Evolutionary conservation across 2,797 vertebrate genomes (phyloP), one percentile per base, ranked within the genome.

Genomic region (Mus spretus): DNA sequence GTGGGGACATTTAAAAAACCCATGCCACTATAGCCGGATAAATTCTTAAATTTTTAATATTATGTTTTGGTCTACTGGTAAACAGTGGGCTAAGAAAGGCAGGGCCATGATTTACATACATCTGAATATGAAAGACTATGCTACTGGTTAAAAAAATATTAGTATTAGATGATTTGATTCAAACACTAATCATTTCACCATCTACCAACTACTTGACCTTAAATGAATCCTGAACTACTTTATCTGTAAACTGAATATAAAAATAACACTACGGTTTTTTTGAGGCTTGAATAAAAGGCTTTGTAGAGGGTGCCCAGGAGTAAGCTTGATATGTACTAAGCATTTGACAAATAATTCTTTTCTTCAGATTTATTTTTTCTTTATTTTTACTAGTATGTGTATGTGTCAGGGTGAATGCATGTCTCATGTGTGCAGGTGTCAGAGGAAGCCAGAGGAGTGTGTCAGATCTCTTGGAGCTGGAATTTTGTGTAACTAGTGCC

Each of bases 251-350:
- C 15, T 77, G 70, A 4, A 17, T 15, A 8, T 80, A 84, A 89
- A 95, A 81, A 78, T 81, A 78, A 81, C 80, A 44, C 47, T n/a
- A 82, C 1, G 81, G n/a, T n/a, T 22, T 90, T 90, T 87, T 47
- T 67, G 20, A 96, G 4, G 19, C 53, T 90, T 86, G 74, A 74
- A 80, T 67, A 22, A 93, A 70, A 80, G 75, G 88, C 1, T 91
- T 53, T 7, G 44, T 28, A 94, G 85, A 83, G 63, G 79, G 17
- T 57, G 0, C 22, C 14, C 12, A 40, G 22, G 12, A 90, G 26
- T 92, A 87, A 63, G 6, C 1, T 40, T 86, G 5, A 59, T 67
- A 74, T 53, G 1, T 63, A 88, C 17, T 63, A 92, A 78, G 5
- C 80, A 78, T 90, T 77, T 87, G 37, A 61, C 40, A 93, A 83